Evolutionary conservation across 23 tunicate species (phyloP).

Genomic region (Botrylloides violaceus): DNA sequence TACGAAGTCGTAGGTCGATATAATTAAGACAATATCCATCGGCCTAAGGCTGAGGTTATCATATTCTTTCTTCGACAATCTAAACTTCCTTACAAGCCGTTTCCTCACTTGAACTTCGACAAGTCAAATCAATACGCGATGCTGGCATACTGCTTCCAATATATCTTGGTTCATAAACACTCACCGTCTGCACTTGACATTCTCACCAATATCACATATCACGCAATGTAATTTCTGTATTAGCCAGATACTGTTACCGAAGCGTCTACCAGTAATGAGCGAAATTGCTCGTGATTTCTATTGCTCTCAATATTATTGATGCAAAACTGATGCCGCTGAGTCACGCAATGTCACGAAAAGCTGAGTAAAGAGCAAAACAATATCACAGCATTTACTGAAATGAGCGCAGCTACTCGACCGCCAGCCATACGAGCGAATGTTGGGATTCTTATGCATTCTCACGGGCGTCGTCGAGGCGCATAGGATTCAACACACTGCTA

Average conservation of each 20-base stretch:
- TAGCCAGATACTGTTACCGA: neutral
- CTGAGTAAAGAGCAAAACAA: neutral
- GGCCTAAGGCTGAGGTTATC: neutral
- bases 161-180: no score
- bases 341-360: neutral
- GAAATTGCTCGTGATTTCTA: neutral
- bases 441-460: no score
- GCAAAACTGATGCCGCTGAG: no score
- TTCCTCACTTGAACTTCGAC: neutral
- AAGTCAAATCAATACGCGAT: neutral
- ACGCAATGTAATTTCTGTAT: neutral
- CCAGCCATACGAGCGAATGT: no score
- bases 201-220: neutral
- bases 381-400: no score
- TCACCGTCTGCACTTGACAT: neutral
- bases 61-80: no score
- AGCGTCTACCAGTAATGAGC: neutral
- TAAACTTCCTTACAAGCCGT: no score
- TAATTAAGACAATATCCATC: neutral
- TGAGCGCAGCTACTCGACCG: no score
- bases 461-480: no score
- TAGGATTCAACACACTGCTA: no score
- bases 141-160: neutral
- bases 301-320: no score
- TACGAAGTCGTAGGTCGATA: neutral